phyloP scores from a whole-genome alignment of 2,113 vertebrate species.

The Rhagologus leucostigma region DNA sequence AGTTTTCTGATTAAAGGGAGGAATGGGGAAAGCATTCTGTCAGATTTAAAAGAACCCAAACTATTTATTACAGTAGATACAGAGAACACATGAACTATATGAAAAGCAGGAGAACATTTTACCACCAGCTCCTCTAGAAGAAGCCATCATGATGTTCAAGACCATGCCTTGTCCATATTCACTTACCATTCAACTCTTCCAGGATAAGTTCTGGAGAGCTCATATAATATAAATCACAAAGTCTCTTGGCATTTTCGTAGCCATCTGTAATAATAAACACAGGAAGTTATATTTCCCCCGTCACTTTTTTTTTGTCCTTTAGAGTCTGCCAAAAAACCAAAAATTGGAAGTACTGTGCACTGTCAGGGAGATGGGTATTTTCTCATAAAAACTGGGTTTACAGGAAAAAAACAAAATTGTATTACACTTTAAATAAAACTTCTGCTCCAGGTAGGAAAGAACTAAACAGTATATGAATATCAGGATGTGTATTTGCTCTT shows the following conservation, averaged over 20 bases:
- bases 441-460: neutral
- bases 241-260: slow-evolving; percentile 91
- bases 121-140: neutral
- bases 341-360: neutral
- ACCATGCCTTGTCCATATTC: neutral
- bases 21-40: neutral
- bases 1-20: neutral
- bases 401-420: neutral
- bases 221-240: slow-evolving; percentile 97
- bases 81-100: neutral
- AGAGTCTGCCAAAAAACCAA: neutral
- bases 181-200: slow-evolving; percentile 88
- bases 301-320: neutral
- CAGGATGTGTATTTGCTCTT: neutral
- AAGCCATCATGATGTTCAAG: neutral
- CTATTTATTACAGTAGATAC: neutral
- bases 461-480: neutral
- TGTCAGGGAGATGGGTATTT: neutral
- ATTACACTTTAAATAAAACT: neutral
- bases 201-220: slow-evolving; percentile 90
- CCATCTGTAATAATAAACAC: slow-evolving; percentile 81
- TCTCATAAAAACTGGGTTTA: neutral
- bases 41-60: neutral
- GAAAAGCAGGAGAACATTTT: neutral
- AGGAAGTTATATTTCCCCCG: neutral